These are phyloP conservation scores for Meteorus sp. DNA, from an alignment of 1,140 invertebrate genomes.

Conservation along the genomic window DNA sequence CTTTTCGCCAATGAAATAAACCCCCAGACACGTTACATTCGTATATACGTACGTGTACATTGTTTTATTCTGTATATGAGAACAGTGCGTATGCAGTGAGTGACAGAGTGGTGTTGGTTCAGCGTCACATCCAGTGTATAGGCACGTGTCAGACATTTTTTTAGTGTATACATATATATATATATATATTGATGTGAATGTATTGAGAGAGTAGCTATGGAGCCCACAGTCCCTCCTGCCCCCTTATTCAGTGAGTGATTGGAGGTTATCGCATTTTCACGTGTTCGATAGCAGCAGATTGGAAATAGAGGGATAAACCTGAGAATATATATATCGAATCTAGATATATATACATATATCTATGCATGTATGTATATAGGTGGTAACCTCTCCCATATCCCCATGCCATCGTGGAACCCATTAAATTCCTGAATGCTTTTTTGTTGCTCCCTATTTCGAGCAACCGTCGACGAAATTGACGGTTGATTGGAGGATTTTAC, in stretches of 20 bases:
- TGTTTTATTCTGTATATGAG: neutral
- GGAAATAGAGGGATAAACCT: conserved; percentile 22
- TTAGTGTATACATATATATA: neutral
- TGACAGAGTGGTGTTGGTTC: no score
- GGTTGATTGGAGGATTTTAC: conserved; percentile 23
- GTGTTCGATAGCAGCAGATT: conserved; percentile 22
- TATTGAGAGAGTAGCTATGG: neutral
- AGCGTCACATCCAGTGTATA: neutral
- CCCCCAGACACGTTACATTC: neutral
- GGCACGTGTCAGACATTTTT: neutral
- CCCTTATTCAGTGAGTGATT: neutral
- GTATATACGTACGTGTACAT: conserved; percentile 1
- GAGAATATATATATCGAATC: conserved; percentile 16
- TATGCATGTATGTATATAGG: neutral
- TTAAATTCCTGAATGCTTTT: conserved; percentile 22
- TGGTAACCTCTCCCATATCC: neutral
- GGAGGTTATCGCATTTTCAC: conserved; percentile 21
- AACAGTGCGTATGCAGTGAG: neutral
- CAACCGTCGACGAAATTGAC: conserved; percentile 21
- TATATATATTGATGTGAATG: neutral
- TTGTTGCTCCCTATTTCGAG: conserved; percentile 17
- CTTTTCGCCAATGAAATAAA: conserved; percentile 30
- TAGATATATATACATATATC: neutral
- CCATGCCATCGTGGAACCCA: conserved; percentile 15
- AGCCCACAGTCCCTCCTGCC: no score